Evolutionary conservation across 2,797 vertebrate species (phyloP).

Genomic region (Pterois miles): DNA sequence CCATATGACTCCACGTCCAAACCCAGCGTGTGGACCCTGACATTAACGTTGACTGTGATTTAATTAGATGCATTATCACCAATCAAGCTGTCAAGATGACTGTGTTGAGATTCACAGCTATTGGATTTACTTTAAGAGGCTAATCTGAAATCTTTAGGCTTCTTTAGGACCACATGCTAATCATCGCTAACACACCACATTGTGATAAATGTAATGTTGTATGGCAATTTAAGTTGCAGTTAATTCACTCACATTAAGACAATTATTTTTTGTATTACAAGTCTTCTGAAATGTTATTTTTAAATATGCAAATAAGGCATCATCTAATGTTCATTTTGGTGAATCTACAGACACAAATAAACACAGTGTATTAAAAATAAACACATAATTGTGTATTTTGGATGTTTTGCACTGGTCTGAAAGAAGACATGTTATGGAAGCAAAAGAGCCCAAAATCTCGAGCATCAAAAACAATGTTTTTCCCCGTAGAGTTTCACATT

Average conservation of each 20-base stretch:
- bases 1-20: conserved; percentile 32
- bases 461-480: too few relatives aligned
- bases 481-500: too few relatives aligned
- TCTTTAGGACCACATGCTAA: background rate
- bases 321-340: too few relatives aligned
- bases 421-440: too few relatives aligned
- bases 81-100: background rate
- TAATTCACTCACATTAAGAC: background rate
- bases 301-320: too few relatives aligned
- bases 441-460: too few relatives aligned
- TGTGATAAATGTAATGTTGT: background rate
- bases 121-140: conserved; percentile 15
- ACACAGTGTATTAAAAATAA: too few relatives aligned
- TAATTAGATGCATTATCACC: conserved; percentile 34
- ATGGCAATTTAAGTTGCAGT: background rate
- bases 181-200: background rate
- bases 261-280: too few relatives aligned
- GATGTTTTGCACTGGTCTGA: too few relatives aligned
- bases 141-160: conserved; percentile 19
- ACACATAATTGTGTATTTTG: too few relatives aligned
- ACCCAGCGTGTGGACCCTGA: conserved; percentile 13
- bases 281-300: too few relatives aligned
- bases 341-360: too few relatives aligned
- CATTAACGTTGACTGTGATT: conserved; percentile 22
- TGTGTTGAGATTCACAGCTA: background rate